Evolutionary conservation across 2,888 invertebrate genomes (phyloP).

Genomic region (Timema podura): DNA sequence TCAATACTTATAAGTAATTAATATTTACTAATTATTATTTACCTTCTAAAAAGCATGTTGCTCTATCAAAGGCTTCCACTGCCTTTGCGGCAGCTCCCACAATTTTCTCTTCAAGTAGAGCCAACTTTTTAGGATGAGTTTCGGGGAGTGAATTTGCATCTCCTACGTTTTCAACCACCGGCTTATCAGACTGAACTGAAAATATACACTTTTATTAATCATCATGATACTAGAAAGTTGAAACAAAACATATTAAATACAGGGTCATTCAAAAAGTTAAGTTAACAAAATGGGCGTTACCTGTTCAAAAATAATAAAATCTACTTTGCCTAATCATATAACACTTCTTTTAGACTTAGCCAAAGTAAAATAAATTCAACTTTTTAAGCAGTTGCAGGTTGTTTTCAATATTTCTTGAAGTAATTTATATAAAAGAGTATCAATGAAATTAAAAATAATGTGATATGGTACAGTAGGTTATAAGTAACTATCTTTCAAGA

Average conservation of each 20-base stretch:
- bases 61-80: constrained; percentile 62
- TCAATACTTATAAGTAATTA: too few relatives aligned
- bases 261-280: background rate
- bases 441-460: too few relatives aligned
- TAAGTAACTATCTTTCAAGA: too few relatives aligned
- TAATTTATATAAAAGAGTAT: too few relatives aligned
- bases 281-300: background rate
- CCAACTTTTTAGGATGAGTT: constrained; percentile 46
- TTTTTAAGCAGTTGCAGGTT: too few relatives aligned
- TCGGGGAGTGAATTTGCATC: constrained; percentile 36
- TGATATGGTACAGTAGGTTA: too few relatives aligned
- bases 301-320: too few relatives aligned
- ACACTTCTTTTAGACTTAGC: too few relatives aligned
- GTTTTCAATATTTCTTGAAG: too few relatives aligned
- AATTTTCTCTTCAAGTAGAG: constrained; percentile 55
- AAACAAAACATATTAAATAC: background rate
- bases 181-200: constrained; percentile 1
- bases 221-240: background rate
- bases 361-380: too few relatives aligned
- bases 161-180: background rate
- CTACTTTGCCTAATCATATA: too few relatives aligned
- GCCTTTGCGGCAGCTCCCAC: constrained; percentile 57
- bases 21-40: constrained; percentile 40
- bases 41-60: constrained; percentile 54
- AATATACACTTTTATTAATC: background rate